Conservation (phyloP, 2,888 invertebrate genomes). For the Polylopha cassiicola region DNA sequence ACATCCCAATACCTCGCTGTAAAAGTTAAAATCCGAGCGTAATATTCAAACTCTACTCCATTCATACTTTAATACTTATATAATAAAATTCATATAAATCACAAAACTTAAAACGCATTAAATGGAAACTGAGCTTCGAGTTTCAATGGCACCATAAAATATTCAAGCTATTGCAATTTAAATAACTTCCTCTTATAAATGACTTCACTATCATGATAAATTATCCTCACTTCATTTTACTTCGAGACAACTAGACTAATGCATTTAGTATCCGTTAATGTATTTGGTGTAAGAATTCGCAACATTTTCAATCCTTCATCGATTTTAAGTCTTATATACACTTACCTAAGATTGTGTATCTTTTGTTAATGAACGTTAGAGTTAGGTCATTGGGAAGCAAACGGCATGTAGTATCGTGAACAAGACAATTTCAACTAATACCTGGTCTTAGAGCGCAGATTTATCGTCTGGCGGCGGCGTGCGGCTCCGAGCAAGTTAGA, state of each 20-base stretch:
- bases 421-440: conserved; percentile 47
- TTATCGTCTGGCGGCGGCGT: conserved; percentile 37
- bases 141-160: too few relatives aligned
- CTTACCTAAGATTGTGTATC: conserved; percentile 6
- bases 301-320: not conserved
- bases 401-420: conserved; percentile 30
- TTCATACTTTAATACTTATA: too few relatives aligned
- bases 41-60: too few relatives aligned
- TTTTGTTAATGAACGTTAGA: not conserved
- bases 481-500: conserved; percentile 10
- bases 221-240: conserved; percentile 36
- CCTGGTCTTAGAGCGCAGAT: conserved; percentile 45
- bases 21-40: too few relatives aligned
- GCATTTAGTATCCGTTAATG: conserved; percentile 36
- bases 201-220: conserved; percentile 31
- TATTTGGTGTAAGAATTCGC: conserved; percentile 22
- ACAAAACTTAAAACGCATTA: too few relatives aligned
- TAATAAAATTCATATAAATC: too few relatives aligned
- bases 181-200: conserved; percentile 22
- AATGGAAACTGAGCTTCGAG: too few relatives aligned
- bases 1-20: too few relatives aligned
- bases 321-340: conserved; percentile 2
- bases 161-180: conserved; percentile 12
- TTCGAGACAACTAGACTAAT: conserved; percentile 31
- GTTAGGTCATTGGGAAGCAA: conserved; percentile 11